Evolutionary conservation across 2,113 vertebrate genomes (phyloP), one percentile per base, ranked within the genome.

Genomic region (Cercopithecus mona): DNA sequence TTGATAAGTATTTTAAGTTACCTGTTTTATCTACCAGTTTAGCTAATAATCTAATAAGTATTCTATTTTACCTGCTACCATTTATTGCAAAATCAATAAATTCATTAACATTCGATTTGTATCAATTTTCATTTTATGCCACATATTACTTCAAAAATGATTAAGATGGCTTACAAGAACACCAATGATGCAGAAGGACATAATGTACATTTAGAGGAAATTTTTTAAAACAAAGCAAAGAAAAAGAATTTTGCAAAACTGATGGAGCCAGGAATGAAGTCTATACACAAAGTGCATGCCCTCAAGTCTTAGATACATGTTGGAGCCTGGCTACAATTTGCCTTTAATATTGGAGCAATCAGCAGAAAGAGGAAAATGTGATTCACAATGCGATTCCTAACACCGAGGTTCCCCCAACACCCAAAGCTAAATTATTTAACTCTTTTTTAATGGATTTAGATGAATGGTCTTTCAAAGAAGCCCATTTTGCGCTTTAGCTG

Each of bases 11-110:
- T 40, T 82, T 90, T 82, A 5, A 85, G 18, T 57, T 70, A 80
- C 0, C 4, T 43, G 10, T 75, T 64, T 75, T 88, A 96, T 66
- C 73, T 85, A 30, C 5, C 12, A 43, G n/a, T 55, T 78, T 79
- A 50, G 5, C 70, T 43, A 79, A 48, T 22, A 93, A 75, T 81
- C 30, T 81, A 79, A 27, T 70, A 72, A 50, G 5, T 48, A 79
- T 75, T 88, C 5, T 79, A 35, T 17, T 87, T 75, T 89, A 27
- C 11, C 20, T 84, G 38, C 25, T 66, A n/a, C 3, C 12, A 50
- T 38, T 84, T 96, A 57, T 50, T 92, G 43, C 11, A 64, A 93
- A 94, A 95, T 73, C 59, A 88, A 27, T 70, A 22, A 88, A 73
- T 86, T 85, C 16, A 86, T 80, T 96, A 83, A 91, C 72, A 76